Evolutionary conservation across 2,113 vertebrate species (phyloP).

Genomic region (Rana temporaria): DNA sequence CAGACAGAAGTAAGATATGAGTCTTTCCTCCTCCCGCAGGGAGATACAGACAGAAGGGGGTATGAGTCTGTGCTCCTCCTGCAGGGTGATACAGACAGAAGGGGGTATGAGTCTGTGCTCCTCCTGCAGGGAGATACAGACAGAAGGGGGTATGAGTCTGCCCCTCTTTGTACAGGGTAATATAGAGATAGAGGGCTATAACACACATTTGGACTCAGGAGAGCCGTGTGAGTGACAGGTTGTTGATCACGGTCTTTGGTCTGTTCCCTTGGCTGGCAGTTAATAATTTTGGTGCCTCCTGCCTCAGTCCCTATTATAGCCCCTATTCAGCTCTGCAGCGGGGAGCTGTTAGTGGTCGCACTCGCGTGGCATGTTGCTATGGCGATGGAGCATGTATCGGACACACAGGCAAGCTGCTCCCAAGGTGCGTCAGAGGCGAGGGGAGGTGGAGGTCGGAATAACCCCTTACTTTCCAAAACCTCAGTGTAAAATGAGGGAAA

Average conservation of each 20-base stretch:
- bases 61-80: constrained; percentile 16
- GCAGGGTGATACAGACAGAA: not conserved
- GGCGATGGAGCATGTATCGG: not conserved
- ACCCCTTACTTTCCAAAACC: constrained; percentile 4
- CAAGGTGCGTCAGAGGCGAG: not conserved
- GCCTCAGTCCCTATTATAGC: not conserved
- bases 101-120: not conserved
- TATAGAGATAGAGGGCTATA: not conserved
- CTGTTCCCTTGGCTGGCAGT: not conserved
- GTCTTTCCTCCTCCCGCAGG: too few relatives aligned
- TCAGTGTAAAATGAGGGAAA: too few relatives aligned
- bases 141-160: not conserved
- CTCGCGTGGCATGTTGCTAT: constrained; percentile 37
- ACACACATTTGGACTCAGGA: not conserved
- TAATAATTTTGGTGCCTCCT: constrained; percentile 1
- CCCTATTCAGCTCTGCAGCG: constrained; percentile 17
- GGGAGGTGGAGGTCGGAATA: constrained; percentile 1
- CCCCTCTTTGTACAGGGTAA: not conserved
- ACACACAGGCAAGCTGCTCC: not conserved
- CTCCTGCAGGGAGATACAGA: constrained; percentile 4
- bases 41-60: too few relatives aligned
- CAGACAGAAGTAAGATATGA: too few relatives aligned
- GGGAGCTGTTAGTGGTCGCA: constrained; percentile 17
- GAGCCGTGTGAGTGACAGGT: not conserved
- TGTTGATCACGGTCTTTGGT: not conserved